Base-by-base conservation (phyloP, 2,797 vertebrate species). In the Margarornis squamiger region DNA sequence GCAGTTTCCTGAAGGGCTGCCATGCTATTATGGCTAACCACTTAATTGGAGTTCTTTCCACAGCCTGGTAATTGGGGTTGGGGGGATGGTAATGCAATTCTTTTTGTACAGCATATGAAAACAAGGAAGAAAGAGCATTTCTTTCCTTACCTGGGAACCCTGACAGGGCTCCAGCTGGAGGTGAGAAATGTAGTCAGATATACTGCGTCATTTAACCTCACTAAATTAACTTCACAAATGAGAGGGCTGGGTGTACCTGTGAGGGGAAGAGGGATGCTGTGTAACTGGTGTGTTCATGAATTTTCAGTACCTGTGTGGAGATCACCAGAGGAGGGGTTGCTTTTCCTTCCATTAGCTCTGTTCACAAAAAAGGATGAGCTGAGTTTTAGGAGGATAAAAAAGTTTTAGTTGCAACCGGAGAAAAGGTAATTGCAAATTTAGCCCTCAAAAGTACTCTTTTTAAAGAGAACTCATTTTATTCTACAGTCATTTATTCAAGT, bases 1-100 rank as follows among this genome's bases (percentile, higher is more conserved):
- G 93, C 93, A 88, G 78, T 94, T 97, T 96, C 90, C 93, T 93
- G 96, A 96, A 97, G 95, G 93, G 77, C 90, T 92, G 65, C 86
- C 88, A 23, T 95, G 80, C 79, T 87, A 78, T 95, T 75, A 94
- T 73, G 93, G 93, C 92, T 91, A 95, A 92, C 54, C 83, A 54
- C 90, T 87, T 95, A 96, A 97, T 94, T 94, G 88, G 88, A 95
- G 85, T 86, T 68, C 66, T 78, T 95, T 78, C 61, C 65, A 52
- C 92, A 92, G 88, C 59, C 73, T 63, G 5, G 76, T 94, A 95
- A 93, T 91, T 95, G 92, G 86, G 86, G 80, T 4, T 92, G 70
- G 78, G 73, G 59, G 90, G 46, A 58, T 68, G 65, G 62, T 10
- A 73, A 29, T 4, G 29, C 79, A 65, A 65, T 86, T 48, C 70